Evolutionary conservation across 2,113 vertebrate species (phyloP), one percentile per base, ranked within the genome.

Genomic region (Chrysemys picta): DNA sequence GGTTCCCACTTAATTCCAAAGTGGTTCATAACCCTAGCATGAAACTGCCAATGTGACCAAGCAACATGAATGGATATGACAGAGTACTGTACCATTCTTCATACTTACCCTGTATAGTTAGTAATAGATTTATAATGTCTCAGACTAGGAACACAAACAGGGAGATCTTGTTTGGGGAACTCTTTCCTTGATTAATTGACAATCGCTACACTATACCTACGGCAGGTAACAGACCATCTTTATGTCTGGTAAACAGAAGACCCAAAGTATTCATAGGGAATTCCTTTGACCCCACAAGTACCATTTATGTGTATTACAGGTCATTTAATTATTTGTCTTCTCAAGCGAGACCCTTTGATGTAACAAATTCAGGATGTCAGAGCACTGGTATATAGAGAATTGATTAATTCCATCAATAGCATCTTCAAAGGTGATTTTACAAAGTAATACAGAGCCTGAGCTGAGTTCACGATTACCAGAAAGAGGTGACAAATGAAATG

Each of bases 281-380:
- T 11, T 11, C 85, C 94, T 97, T 97, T 97, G 96, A 97, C 95
- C 93, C 93, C 80, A 87, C 56, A 82, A 94, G 88, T 31, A 93
- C 24, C 65, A 83, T 93, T 95, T 94, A 97, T 95, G 93, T 96
- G 93, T 89, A 91, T 90, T 95, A 95, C 11, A 81, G 93, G 91
- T 93, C 94, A 95, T 96, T 98, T 94, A 83, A 86, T 96, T 97
- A 96, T 97, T 97, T 95, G 94, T 92, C 83, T 84, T 95, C 91
- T 93, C 72, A 38, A 59, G 69, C 93, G 79, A 92, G 80, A 75
- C 85, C 89, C 97, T 97, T 97, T 98, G 96, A 97, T 97, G 96
- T 95, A 85, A 92, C 76, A 89, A 96, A 89, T 89, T 92, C 93
- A 94, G 93, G 95, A 96, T 86, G 72, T 47, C 81, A 84, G 79